A percentile compares a stretch with the other conserved stretches of the same genome.
phyloP scores from a whole-genome alignment of 2,888 invertebrate species.

The Sericinus montela region DNA sequence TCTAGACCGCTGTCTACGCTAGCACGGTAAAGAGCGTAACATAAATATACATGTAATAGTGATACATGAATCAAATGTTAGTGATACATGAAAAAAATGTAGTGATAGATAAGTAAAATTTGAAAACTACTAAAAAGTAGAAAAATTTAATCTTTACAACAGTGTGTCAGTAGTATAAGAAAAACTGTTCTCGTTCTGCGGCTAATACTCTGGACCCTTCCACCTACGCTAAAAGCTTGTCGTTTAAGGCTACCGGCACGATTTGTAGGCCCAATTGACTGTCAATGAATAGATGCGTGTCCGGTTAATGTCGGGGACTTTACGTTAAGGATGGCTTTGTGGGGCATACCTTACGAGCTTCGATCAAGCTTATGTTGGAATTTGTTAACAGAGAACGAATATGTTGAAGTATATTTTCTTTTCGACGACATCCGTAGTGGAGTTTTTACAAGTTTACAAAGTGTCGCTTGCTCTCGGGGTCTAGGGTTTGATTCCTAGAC shows the following conservation, averaged over 20 bases:
- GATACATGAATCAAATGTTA: no score
- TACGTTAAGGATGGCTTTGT: conserved; percentile 13
- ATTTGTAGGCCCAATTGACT: conserved; percentile 68
- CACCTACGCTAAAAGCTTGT: conserved; percentile 49
- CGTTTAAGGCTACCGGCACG: conserved; percentile 47
- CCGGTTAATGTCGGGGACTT: conserved; percentile 23
- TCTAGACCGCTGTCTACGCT: no score
- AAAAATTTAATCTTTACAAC: neutral
- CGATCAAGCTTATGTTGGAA: neutral
- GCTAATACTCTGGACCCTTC: conserved; percentile 29
- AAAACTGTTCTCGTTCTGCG: conserved; percentile 38
- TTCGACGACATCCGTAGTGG: no score
- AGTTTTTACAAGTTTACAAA: no score
- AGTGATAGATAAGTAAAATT: no score
- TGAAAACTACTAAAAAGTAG: no score
- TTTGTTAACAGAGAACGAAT: neutral
- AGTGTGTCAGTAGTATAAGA: conserved; percentile 29
- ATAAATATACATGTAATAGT: no score
- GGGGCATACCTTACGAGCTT: neutral
- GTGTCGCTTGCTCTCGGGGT: no score
- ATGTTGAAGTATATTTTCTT: no score
- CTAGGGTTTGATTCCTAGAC: no score
- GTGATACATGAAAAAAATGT: no score
- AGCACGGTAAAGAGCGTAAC: no score
- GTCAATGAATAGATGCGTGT: conserved; percentile 58